phyloP scores from a whole-genome alignment of 1,140 invertebrate species.

The Potamilus streckersoni region DNA sequence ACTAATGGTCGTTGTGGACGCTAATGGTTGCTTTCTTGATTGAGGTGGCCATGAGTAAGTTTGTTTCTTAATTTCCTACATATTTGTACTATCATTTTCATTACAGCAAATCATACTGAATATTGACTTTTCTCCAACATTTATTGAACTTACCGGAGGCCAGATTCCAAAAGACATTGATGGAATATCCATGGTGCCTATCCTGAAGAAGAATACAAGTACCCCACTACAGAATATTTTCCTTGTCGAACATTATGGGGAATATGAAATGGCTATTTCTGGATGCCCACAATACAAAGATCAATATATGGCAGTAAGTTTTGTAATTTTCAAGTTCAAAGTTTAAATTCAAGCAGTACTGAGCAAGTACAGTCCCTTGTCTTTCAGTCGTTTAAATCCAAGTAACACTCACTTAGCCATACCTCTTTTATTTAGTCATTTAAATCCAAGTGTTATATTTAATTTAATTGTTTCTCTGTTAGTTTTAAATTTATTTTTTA shows the following conservation, averaged over 20 bases:
- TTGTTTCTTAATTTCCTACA: too few relatives aligned
- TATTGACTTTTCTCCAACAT: slow-evolving; percentile 86
- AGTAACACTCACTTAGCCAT: too few relatives aligned
- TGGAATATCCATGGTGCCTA: slow-evolving; percentile 73
- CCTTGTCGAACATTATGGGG: slow-evolving; percentile 84
- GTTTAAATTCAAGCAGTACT: too few relatives aligned
- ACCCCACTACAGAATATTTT: slow-evolving; percentile 59
- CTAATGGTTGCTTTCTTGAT: too few relatives aligned
- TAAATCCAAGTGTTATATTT: too few relatives aligned
- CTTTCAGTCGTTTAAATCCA: too few relatives aligned
- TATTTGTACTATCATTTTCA: slow-evolving; percentile 55
- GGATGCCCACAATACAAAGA: slow-evolving; percentile 56
- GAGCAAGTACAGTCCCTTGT: too few relatives aligned
- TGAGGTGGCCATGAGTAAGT: too few relatives aligned
- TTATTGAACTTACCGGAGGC: slow-evolving; percentile 76
- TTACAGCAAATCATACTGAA: slow-evolving; percentile 75
- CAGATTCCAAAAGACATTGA: slow-evolving; percentile 73
- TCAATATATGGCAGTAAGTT: slow-evolving; percentile 60
- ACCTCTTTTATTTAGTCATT: too few relatives aligned
- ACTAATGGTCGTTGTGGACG: too few relatives aligned
- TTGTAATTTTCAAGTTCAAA: not conserved
- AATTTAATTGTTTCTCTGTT: too few relatives aligned
- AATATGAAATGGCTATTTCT: slow-evolving; percentile 70
- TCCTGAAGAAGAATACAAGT: slow-evolving; percentile 39
- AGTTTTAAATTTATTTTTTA: too few relatives aligned